Evolutionary conservation across 2,113 vertebrate genomes (phyloP).

Genomic region (Onychorhynchus coronatus): DNA sequence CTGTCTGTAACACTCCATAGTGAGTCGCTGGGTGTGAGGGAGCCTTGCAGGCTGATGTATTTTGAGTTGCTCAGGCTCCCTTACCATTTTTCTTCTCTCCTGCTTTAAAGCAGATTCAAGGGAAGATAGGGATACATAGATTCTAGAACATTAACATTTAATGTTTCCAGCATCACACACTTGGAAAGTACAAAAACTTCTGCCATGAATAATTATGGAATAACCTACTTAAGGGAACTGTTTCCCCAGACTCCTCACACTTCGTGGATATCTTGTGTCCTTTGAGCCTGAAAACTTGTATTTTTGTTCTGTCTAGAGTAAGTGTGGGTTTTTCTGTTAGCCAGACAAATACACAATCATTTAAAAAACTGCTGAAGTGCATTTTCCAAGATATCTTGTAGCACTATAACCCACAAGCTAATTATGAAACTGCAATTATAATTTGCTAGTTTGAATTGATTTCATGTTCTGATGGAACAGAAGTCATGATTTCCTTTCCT

Average conservation of each 20-base stretch:
- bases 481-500: neutral
- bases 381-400: neutral
- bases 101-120: neutral
- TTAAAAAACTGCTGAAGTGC: conserved; percentile 30
- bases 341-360: neutral
- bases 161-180: neutral
- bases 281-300: neutral
- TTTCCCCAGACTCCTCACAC: neutral
- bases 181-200: neutral
- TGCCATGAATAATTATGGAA: neutral
- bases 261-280: neutral
- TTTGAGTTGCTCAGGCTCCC: neutral
- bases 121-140: neutral
- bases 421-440: conserved; percentile 25
- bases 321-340: conserved; percentile 24
- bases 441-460: neutral
- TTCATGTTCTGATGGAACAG: neutral
- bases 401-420: neutral
- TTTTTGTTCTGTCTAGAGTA: neutral
- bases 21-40: neutral
- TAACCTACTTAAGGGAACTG: neutral
- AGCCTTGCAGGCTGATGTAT: neutral
- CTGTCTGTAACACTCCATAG: neutral
- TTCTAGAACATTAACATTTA: neutral
- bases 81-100: neutral